These are phyloP conservation scores for silkworm (Bombyx mori) DNA, from an alignment of 1,140 invertebrate genomes.

Conservation along the genomic window DNA sequence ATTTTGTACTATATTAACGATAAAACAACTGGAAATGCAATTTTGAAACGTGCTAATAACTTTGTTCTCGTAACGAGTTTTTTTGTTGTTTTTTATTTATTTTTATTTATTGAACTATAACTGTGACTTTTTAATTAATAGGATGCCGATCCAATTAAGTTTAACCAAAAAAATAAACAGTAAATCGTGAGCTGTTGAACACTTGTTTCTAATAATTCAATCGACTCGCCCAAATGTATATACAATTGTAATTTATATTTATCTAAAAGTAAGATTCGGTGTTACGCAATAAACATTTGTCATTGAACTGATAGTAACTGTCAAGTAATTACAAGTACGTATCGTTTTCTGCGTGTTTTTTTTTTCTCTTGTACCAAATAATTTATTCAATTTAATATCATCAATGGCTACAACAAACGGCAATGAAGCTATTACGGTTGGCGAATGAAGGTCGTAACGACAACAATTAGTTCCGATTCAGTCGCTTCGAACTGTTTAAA, in stretches of 20 bases:
- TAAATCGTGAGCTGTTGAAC: no score
- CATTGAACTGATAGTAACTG: no score
- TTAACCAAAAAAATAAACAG: no score
- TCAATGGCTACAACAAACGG: background rate
- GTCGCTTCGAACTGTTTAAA: constrained; percentile 9
- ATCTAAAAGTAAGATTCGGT: background rate
- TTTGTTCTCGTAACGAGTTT: constrained; percentile 17
- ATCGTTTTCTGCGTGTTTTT: no score
- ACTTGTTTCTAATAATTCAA: no score
- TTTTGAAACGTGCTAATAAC: constrained; percentile 11
- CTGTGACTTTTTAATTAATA: constrained; percentile 1
- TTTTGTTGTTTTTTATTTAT: constrained; percentile 18
- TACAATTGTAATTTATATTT: background rate
- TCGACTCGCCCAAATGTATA: no score
- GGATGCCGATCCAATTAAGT: no score
- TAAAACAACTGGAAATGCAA: constrained; percentile 28
- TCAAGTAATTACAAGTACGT: no score
- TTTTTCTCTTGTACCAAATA: no score
- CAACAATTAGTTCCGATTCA: constrained; percentile 29
- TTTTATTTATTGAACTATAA: background rate
- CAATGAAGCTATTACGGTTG: constrained; percentile 11
- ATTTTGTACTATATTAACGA: constrained; percentile 49
- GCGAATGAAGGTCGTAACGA: constrained; percentile 18
- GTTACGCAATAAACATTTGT: no score
- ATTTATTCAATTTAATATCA: no score